These are phyloP conservation scores for Acestrorhynchus altus DNA, from an alignment of 2,797 vertebrate genomes.

Conservation along the genomic window DNA sequence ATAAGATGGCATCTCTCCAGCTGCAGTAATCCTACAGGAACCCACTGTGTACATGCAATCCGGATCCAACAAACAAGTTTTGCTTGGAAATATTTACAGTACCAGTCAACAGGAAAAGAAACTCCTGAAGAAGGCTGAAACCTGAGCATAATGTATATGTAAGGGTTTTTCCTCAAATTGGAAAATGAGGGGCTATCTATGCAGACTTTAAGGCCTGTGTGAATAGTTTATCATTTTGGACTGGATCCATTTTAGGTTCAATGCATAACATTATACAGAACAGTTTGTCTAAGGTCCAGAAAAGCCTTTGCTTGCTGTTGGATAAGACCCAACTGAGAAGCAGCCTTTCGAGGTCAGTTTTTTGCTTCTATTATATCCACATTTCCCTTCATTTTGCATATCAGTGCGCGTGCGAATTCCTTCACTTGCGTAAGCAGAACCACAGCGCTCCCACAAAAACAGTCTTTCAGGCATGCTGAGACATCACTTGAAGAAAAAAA, in stretches of 20 bases:
- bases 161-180: constrained; percentile 34
- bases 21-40: constrained; percentile 56
- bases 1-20: constrained; percentile 4
- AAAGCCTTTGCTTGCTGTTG: constrained; percentile 12
- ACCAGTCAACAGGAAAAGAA: constrained; percentile 52
- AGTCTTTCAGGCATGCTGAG: neutral
- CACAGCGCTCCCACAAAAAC: constrained; percentile 12
- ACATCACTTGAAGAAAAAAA: constrained; percentile 1
- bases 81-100: constrained; percentile 53
- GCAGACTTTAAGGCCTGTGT: neutral
- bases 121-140: constrained; percentile 37
- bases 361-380: constrained; percentile 18
- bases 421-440: constrained; percentile 25
- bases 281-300: constrained; percentile 33
- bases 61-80: constrained; percentile 58
- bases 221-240: constrained; percentile 14
- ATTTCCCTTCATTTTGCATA: constrained; percentile 24
- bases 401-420: constrained; percentile 14
- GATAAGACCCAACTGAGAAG: constrained; percentile 25
- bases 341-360: constrained; percentile 17
- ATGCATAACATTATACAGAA: constrained; percentile 27
- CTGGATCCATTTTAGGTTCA: neutral
- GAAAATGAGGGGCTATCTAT: neutral
- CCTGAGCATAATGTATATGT: constrained; percentile 24
- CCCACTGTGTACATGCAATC: constrained; percentile 54